Evolutionary conservation across 2,797 vertebrate species (phyloP), one percentile per base, ranked within the genome.

Genomic region (Eulemur mongoz): DNA sequence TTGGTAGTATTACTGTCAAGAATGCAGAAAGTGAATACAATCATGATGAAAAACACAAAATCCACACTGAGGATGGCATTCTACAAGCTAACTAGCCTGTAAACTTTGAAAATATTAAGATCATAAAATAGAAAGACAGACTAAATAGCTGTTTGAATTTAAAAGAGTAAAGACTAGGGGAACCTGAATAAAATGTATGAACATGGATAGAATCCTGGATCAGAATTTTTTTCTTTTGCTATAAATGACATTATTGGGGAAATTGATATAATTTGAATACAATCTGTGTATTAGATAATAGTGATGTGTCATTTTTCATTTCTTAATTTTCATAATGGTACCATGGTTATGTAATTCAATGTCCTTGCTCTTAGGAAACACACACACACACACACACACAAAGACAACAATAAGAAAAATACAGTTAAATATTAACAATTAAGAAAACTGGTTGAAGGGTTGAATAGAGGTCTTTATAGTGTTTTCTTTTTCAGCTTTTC

Each of bases 171-270:
- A 72, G 30, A 0, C 2, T 61, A 48, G 22, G 25, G 1, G 93
- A 22, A 83, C 50, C 23, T 84, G 4, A 90, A 45, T 61, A 72
- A 43, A 78, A 63, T 85, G 5, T 89, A 2, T 48, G 6, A 72
- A 52, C 35, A 48, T 93, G 32, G 20, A 54, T 65, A 7, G 70
- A 86, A 94, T 81, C 27, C 14, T 86, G 7, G 6, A 90, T 54
- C 6, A 48, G 22, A 95, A 27, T 80, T 69, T 92, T 92, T 35
- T 96, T 93, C 48, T 72, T 87, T 93, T 52, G 30, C 14, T 70
- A 45, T 35, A 67, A 92, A 23, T 90, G 45, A 69, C 18, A 73
- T 59, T 79, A 63, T 45, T 75, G 13, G 10, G 9, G 48, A 15
- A 45, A 84, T 20, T 38, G 22, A 7, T 1, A 79, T 84, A 76